Base-by-base conservation (phyloP, 2,113 vertebrate species). In the Eudyptes chrysolophus region DNA sequence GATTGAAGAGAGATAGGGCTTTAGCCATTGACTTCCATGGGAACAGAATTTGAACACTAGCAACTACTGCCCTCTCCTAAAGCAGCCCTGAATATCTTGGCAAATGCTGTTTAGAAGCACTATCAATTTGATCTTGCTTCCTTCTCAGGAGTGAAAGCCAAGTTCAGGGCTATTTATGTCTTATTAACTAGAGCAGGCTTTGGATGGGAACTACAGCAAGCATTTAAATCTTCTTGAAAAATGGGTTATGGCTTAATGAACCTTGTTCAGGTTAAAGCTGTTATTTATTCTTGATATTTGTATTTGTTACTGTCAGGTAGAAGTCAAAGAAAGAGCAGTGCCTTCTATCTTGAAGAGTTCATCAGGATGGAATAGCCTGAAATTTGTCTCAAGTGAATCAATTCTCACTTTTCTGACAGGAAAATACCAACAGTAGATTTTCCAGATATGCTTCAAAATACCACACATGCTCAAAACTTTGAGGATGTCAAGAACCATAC, bases 241-340 rank as follows among this genome's bases (percentile, higher is more conserved):
- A 89, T 87, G 61, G 27, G 57, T 82, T 94, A 74, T 74, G 64
- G 71, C n/a, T 95, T 94, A 94, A 94, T 94, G 90, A 94, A 92
- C 77, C 69, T 87, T 92, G 58, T 87, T 96, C 90, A 78, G 58
- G 80, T 82, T 95, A 90, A 87, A 76, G 52, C 81, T 88, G 89
- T 93, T 94, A 89, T 85, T 97, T 97, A 91, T 97, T 96, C 87
- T 77, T 90, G 92, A 64, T 97, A 87, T 93, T 97, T 96, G 24
- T 95, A 40, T 92, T 95, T 95, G 89, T 89, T 96, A 74, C 80
- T 94, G 86, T 87, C 84, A 95, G 70, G 44, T 79, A 89, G 89
- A 89, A 95, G 89, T 95, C 86, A 94, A 61, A 91, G 89, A 89
- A 91, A 84, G 69, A 95, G 57, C 82, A 90, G 34, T 75, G 46